Percentiles rank a stretch among this genome's conserved stretches.
phyloP scores from a whole-genome alignment of 2,888 invertebrate genomes.

The Stomorhina lunata region DNA sequence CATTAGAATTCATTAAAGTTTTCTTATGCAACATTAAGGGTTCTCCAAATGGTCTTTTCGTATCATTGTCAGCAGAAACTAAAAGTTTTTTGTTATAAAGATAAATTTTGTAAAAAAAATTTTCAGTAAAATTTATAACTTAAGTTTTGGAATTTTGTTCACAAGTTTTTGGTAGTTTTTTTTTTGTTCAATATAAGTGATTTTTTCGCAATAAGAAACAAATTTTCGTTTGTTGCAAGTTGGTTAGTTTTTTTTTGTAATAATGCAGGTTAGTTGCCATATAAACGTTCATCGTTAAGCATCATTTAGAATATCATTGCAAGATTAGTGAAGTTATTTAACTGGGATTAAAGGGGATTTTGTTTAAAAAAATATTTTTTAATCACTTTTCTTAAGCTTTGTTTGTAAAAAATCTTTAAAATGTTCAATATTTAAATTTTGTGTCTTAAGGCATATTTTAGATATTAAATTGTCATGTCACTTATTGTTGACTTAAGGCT shows the following conservation, averaged over 20 bases:
- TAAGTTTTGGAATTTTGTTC: not conserved
- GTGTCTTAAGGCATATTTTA: too few relatives aligned
- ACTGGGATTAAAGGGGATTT: not conserved
- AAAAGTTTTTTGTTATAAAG: slow-evolving; percentile 27
- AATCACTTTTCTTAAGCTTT: too few relatives aligned
- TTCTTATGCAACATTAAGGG: slow-evolving; percentile 84
- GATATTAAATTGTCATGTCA: too few relatives aligned
- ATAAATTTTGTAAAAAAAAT: slow-evolving; percentile 11
- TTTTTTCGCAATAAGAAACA: not conserved
- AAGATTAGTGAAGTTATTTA: slow-evolving; percentile 27
- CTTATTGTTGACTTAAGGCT: too few relatives aligned
- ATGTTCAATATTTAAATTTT: too few relatives aligned
- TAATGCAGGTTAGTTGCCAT: not conserved
- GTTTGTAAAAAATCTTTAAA: too few relatives aligned
- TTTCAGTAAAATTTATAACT: not conserved
- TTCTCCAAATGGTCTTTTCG: slow-evolving; percentile 86
- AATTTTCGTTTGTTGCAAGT: slow-evolving; percentile 45
- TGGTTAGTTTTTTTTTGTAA: slow-evolving; percentile 14
- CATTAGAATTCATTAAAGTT: slow-evolving; percentile 52
- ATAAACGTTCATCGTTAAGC: slow-evolving; percentile 16
- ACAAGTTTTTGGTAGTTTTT: not conserved
- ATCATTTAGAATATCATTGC: slow-evolving; percentile 40
- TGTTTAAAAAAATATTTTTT: too few relatives aligned
- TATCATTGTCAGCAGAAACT: slow-evolving; percentile 70
- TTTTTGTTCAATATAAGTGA: not conserved